These are phyloP conservation scores for Elgaria multicarinata DNA, from an alignment of 2,113 vertebrate species.

Conservation along the genomic window DNA sequence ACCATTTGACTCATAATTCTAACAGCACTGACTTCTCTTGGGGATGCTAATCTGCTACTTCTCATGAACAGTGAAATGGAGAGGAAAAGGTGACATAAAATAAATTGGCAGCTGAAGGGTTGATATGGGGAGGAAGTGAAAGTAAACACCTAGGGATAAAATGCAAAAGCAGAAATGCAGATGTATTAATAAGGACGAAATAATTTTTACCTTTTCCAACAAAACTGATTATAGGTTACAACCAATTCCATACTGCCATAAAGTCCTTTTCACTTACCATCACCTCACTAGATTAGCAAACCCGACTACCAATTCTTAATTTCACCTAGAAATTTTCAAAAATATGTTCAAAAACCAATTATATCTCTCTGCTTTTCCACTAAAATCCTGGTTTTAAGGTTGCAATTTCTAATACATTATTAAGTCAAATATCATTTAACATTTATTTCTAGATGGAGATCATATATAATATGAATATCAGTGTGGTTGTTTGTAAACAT, in stretches of 20 bases:
- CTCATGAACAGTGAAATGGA: constrained; percentile 22
- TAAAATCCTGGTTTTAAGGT: neutral
- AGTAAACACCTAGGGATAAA: neutral
- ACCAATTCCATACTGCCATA: constrained; percentile 1
- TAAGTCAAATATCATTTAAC: constrained; percentile 1
- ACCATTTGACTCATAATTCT: neutral
- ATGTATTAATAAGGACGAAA: neutral
- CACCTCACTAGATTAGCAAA: neutral
- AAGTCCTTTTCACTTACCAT: constrained; percentile 17
- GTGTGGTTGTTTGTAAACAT: neutral
- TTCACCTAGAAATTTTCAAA: constrained; percentile 18
- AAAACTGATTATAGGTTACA: constrained; percentile 18
- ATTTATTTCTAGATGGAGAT: neutral
- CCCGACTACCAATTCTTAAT: constrained; percentile 9
- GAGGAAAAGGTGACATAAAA: constrained; percentile 9
- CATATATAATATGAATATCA: neutral
- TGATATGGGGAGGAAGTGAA: neutral
- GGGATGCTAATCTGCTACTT: constrained; percentile 25
- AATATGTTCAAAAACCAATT: constrained; percentile 14
- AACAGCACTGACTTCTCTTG: constrained; percentile 13
- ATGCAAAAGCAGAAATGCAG: neutral
- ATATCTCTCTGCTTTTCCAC: neutral
- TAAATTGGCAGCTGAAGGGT: neutral
- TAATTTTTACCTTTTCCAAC: neutral
- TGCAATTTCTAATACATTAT: neutral